Evolutionary conservation across 92 coral and sea anemone genomes (phyloP).

Genomic region (Parazoanthus swiftii): DNA sequence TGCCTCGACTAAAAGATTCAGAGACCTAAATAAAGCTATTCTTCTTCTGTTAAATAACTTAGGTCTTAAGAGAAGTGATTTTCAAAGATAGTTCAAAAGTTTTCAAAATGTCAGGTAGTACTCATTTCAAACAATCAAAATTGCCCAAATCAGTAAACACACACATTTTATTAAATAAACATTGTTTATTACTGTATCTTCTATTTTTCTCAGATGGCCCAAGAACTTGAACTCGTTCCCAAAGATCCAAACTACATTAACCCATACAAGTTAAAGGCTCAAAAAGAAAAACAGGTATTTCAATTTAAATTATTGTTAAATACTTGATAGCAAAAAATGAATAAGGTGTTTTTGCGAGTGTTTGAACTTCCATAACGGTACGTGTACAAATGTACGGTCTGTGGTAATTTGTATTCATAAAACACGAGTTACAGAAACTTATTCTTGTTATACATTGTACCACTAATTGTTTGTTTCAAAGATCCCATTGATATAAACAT

Average conservation of each 20-base stretch:
- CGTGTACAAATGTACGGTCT: too few relatives aligned
- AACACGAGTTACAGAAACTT: not conserved
- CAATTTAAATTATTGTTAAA: too few relatives aligned
- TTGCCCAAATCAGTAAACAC: not conserved
- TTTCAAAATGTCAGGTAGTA: not conserved
- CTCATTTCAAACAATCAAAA: not conserved
- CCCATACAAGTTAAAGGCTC: slow-evolving; percentile 72
- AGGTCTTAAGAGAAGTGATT: too few relatives aligned
- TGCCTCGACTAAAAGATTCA: too few relatives aligned
- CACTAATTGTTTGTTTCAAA: too few relatives aligned
- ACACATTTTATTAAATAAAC: not conserved
- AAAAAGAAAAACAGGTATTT: slow-evolving; percentile 40
- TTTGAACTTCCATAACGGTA: not conserved
- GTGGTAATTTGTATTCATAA: not conserved
- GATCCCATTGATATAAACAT: too few relatives aligned
- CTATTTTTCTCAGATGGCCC: slow-evolving; percentile 74
- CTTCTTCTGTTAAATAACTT: too few relatives aligned
- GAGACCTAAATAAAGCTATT: too few relatives aligned
- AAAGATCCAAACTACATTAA: slow-evolving; percentile 85
- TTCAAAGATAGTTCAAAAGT: too few relatives aligned
- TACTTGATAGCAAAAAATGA: too few relatives aligned
- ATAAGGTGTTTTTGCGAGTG: not conserved
- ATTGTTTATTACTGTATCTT: not conserved
- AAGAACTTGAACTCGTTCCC: slow-evolving; percentile 85
- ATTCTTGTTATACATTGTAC: too few relatives aligned